Evolutionary conservation across 2,797 vertebrate genomes (phyloP), one percentile per base, ranked within the genome.

Genomic region (Antennarius maculatus): DNA sequence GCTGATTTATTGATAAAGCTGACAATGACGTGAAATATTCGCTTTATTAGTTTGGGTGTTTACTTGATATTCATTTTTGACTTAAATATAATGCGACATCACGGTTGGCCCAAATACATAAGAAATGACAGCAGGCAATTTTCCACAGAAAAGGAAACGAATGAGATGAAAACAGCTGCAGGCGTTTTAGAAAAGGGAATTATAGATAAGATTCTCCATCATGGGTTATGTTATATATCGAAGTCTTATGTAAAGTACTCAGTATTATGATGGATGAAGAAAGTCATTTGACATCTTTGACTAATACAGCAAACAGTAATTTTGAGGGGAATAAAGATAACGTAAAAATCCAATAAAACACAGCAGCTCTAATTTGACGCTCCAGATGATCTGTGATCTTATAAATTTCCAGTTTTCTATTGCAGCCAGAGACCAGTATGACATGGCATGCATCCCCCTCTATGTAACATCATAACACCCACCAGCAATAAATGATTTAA

Each of bases 1-100:
- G 54, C 37, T 13, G 55, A 70, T 63, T 72, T 71, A 72, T 76
- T 73, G 62, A 69, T 71, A 54, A 63, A 60, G 11, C 28, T 14
- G 61, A 71, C 55, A 83, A 39, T 47, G 57, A 61, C 47, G 62
- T 37, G 63, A 55, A 11, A 17, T 1, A 2, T 46, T 51, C 41
- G 1, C 50, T 50, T 65, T 7, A 62, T 54, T 8, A 9, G 16
- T 61, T 46, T 43, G n/a, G 46, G 39, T 58, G 45, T 18, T 54
- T 45, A 45, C 23, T 45, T 49, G 5, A 52, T 71, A 62, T 37
- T 55, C 16, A 16, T 3, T 67, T 65, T 60, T 53, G 5, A 63
- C 7, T 55, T 55, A 45, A 9, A 2, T 45, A 51, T 18, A 11
- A 58, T 37, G 27, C 50, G 15, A 14, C 37, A 39, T 39, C 37